These are phyloP conservation scores for Erebia palarica DNA, from an alignment of 2,888 invertebrate genomes.

Conservation along the genomic window DNA sequence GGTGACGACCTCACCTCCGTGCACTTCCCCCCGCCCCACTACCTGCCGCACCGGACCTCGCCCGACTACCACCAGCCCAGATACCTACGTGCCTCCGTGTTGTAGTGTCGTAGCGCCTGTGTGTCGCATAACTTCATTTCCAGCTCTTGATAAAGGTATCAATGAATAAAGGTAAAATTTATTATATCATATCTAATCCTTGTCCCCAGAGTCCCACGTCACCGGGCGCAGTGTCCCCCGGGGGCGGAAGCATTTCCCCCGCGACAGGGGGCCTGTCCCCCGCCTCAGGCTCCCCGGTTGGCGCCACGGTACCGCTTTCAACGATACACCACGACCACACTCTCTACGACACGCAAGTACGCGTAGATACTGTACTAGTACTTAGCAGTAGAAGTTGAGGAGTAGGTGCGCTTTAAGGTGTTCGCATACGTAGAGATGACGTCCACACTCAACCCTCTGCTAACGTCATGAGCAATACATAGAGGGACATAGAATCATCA, in stretches of 20 bases:
- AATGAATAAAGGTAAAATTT: neutral
- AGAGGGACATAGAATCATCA: no score
- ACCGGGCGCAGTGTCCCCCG: constrained; percentile 63
- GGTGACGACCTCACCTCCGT: constrained; percentile 91
- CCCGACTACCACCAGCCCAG: constrained; percentile 80
- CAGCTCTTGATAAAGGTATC: neutral
- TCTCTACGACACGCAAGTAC: constrained; percentile 69
- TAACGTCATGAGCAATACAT: no score
- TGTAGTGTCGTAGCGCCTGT: no score
- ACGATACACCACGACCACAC: constrained; percentile 58
- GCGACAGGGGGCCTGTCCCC: constrained; percentile 75
- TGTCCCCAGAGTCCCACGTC: constrained; percentile 66
- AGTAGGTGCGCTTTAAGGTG: neutral
- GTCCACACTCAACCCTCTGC: no score
- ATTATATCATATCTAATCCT: neutral
- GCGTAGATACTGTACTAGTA: neutral
- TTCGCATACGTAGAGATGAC: neutral
- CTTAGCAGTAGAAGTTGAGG: neutral
- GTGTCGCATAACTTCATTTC: neutral
- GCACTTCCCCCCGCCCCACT: neutral
- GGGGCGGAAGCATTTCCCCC: constrained; percentile 67
- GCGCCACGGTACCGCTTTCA: constrained; percentile 66
- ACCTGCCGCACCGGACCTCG: constrained; percentile 85
- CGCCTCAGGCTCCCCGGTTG: constrained; percentile 74
- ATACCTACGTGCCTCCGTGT: constrained; percentile 45